Evolutionary conservation across 2,113 vertebrate species (phyloP), one percentile per base, ranked within the genome.

Genomic region (Lamprologus callipterus): DNA sequence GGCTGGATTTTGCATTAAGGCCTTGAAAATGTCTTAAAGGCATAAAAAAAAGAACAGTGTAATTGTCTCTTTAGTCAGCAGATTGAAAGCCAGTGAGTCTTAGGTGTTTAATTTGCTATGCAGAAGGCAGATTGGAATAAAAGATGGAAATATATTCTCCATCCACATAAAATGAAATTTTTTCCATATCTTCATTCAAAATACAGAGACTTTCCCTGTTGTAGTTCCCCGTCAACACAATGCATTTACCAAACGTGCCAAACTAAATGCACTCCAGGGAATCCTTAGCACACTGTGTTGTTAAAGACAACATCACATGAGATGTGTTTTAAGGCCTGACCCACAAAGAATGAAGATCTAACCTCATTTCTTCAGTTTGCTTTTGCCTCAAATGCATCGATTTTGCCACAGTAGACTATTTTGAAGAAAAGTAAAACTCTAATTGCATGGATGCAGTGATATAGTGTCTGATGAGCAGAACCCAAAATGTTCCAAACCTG

Each of bases 1-100:
- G 85, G 84, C 83, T 92, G 92, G 93, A 89, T 95, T 94, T 92
- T 93, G 91, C 91, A 73, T 81, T 65, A n/a, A 42, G 68, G 60
- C 40, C 85, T 63, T 85, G 42, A 87, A 83, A 91, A 84, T 73
- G 58, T 87, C 51, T 83, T 78, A 85, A 57, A 79, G 55, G 42
- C 85, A 82, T 45, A 31, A 80, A 85, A 85, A 82, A 85, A 23
- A 68, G 75, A 90, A 83, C 75, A 80, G 47, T 21, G 33, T 87
- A 84, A 87, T 35, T 8, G 23, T 51, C 58, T 82, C 31, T 73
- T 57, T 40, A 16, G 49, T 16, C 28, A 78, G 75, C 51, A 6
- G 84, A 49, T 88, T 92, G 82, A 21, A 89, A 78, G 45, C 12
- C 54, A 70, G 6, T 21, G 31, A 60, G 51, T 53, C 33, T 54